phyloP scores from a whole-genome alignment of 2,888 invertebrate genomes.

The Petrolisthes manimaculis region DNA sequence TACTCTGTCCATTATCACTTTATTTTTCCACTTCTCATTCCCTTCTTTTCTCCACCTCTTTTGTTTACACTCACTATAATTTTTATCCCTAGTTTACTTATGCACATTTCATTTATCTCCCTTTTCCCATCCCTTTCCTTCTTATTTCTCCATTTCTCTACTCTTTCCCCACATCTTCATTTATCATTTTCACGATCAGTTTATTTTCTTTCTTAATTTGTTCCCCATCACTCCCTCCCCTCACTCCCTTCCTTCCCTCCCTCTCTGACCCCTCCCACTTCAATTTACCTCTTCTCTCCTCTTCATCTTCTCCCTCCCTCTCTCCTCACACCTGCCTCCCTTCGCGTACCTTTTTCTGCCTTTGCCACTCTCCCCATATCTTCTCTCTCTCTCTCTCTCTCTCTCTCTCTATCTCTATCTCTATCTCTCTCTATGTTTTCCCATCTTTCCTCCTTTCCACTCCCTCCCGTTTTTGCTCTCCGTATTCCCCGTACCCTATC shows the following conservation, averaged over 20 bases:
- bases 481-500: no score
- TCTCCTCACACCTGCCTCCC: not conserved
- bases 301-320: not conserved
- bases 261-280: not conserved
- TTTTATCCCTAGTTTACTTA: not conserved
- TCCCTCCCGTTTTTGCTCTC: not conserved
- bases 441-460: not conserved
- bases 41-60: conserved; percentile 2
- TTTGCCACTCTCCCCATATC: not conserved
- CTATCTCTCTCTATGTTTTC: not conserved
- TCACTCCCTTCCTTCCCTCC: not conserved
- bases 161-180: not conserved
- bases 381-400: not conserved
- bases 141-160: not conserved
- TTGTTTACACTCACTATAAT: not conserved
- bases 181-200: not conserved
- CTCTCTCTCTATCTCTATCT: not conserved
- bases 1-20: not conserved
- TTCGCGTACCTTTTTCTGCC: not conserved
- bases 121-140: not conserved
- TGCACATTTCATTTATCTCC: not conserved
- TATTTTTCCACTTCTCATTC: not conserved
- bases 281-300: not conserved
- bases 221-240: not conserved
- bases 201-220: not conserved